These are phyloP conservation scores for Anneissia japonica DNA, from an alignment of 35 echinoderm and acorn worm genomes.

Conservation along the genomic window DNA sequence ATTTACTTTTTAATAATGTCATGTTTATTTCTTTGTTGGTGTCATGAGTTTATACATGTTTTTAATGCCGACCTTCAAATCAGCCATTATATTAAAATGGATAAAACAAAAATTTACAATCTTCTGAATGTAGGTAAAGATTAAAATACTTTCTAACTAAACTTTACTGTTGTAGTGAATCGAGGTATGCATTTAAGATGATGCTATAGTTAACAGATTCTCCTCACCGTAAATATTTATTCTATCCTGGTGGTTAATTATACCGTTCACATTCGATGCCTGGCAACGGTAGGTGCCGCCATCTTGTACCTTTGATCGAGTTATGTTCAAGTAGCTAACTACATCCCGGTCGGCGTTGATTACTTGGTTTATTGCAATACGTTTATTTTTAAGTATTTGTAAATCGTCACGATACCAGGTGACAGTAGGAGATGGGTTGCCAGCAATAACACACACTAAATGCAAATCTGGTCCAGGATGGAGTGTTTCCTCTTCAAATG, in stretches of 20 bases:
- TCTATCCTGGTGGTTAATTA: slow-evolving; percentile 44
- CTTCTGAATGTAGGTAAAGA: too few relatives aligned
- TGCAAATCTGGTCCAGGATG: slow-evolving; percentile 81
- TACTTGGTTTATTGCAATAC: slow-evolving; percentile 57
- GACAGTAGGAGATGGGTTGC: slow-evolving; percentile 75
- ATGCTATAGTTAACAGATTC: too few relatives aligned
- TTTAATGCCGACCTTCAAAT: too few relatives aligned
- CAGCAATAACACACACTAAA: slow-evolving; percentile 68
- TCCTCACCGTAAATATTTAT: slow-evolving; percentile 79
- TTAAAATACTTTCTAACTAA: too few relatives aligned
- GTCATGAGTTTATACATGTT: too few relatives aligned
- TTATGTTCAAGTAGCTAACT: slow-evolving; percentile 86
- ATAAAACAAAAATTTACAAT: too few relatives aligned
- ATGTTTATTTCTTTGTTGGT: too few relatives aligned
- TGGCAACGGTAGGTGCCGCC: slow-evolving; percentile 82
- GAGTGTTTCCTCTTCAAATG: slow-evolving; percentile 79
- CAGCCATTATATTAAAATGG: too few relatives aligned
- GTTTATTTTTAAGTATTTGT: slow-evolving; percentile 20
- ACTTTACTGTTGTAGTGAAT: too few relatives aligned
- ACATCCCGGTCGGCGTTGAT: slow-evolving; percentile 89
- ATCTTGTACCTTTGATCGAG: slow-evolving; percentile 66
- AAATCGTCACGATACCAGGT: slow-evolving; percentile 79
- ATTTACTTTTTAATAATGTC: too few relatives aligned
- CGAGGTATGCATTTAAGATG: too few relatives aligned
- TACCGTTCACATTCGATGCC: slow-evolving; percentile 68